Percentiles rank a stretch among this genome's conserved stretches.
These are phyloP conservation scores for Gallinago jamesoni DNA, from an alignment of 2,113 vertebrate genomes.

Conservation along the genomic window DNA sequence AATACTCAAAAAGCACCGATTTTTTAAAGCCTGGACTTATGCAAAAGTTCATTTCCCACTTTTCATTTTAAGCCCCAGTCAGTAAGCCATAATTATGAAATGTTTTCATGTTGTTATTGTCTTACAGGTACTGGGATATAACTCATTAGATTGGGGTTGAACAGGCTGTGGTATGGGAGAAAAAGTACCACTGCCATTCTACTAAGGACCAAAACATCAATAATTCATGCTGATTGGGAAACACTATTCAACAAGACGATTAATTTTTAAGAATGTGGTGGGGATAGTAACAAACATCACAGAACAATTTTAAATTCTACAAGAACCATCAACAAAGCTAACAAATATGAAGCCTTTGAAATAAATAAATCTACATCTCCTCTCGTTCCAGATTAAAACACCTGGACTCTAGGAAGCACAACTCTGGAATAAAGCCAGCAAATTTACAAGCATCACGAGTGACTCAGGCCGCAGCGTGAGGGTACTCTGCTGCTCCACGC, in stretches of 20 bases:
- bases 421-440: neutral
- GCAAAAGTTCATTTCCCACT: neutral
- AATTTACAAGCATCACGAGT: accelerated
- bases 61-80: neutral
- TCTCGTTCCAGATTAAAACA: neutral
- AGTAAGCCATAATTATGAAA: neutral
- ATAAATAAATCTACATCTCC: neutral
- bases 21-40: neutral
- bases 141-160: constrained; percentile 41
- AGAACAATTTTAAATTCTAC: constrained; percentile 67
- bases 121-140: neutral
- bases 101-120: neutral
- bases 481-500: neutral
- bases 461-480: accelerated
- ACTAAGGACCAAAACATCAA: constrained; percentile 76
- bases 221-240: constrained; percentile 82
- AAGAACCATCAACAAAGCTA: neutral
- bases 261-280: constrained; percentile 80
- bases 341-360: neutral
- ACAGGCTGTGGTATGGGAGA: constrained; percentile 53
- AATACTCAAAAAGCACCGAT: neutral
- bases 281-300: constrained; percentile 51
- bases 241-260: constrained; percentile 81
- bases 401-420: neutral
- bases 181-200: constrained; percentile 66